A percentile compares a stretch with the other conserved stretches of the same genome.
These are phyloP conservation scores for Pachymerium ferrugineum DNA, from an alignment of 2,888 invertebrate species.

Conservation along the genomic window DNA sequence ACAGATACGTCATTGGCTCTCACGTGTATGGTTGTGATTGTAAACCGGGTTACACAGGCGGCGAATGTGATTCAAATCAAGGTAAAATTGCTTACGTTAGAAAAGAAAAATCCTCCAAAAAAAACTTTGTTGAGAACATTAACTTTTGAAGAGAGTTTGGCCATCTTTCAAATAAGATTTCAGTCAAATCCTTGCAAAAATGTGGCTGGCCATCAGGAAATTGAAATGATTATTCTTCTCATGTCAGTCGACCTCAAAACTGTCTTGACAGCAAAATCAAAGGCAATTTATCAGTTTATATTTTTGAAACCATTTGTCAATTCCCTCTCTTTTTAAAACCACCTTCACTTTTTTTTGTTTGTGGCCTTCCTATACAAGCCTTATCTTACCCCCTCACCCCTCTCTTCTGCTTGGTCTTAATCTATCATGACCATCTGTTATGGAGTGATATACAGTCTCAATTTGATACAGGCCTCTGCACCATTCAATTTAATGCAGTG, in stretches of 20 bases:
- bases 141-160: not conserved
- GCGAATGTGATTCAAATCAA: not conserved
- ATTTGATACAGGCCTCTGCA: not conserved
- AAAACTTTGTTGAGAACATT: too few relatives aligned
- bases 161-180: not conserved
- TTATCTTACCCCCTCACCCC: not conserved
- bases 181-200: not conserved
- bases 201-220: not conserved
- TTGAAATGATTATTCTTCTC: constrained; percentile 4
- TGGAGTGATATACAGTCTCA: not conserved
- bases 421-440: not conserved
- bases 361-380: not conserved
- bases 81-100: not conserved
- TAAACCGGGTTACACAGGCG: not conserved
- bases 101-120: too few relatives aligned
- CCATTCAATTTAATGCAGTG: not conserved
- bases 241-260: not conserved
- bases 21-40: not conserved
- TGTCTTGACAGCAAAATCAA: constrained; percentile 13
- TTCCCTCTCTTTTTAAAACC: too few relatives aligned
- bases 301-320: not conserved
- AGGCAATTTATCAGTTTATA: constrained; percentile 4
- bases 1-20: not conserved
- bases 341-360: not conserved
- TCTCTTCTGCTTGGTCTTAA: not conserved